Conservation (phyloP, 30 jellyfish, hydroid and myxozoan genomes). For the Aurelia sp. region DNA sequence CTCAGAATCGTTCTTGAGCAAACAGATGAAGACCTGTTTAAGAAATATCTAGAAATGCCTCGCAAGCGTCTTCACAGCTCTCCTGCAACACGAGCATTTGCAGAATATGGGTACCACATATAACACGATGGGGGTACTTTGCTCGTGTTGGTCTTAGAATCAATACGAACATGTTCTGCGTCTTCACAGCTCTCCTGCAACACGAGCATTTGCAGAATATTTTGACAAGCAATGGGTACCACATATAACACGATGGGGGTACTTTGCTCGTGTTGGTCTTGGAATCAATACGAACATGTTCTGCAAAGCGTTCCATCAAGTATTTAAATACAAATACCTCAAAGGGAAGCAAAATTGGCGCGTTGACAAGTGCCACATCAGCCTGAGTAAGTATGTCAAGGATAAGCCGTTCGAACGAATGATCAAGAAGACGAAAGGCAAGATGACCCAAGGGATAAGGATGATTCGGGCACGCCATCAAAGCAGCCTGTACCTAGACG, state of each 20-base stretch:
- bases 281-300: too few species aligned
- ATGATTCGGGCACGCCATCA: too few species aligned
- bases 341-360: constrained; percentile 54
- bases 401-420: too few species aligned
- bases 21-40: constrained; percentile 6
- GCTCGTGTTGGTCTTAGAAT: constrained; percentile 41
- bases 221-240: too few species aligned
- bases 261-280: too few species aligned
- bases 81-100: constrained; percentile 12
- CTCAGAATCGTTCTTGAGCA: too few species aligned
- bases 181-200: too few species aligned
- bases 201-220: too few species aligned
- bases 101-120: constrained; percentile 38
- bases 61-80: constrained; percentile 16
- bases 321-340: constrained; percentile 43
- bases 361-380: constrained; percentile 53
- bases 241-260: too few species aligned
- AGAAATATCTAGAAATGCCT: not conserved
- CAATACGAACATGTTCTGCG: constrained; percentile 65
- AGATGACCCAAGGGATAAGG: too few species aligned
- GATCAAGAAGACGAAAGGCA: too few species aligned
- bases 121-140: constrained; percentile 33
- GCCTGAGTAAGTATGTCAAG: constrained; percentile 12
- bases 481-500: too few species aligned
- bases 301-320: constrained; percentile 65